These are phyloP conservation scores for Pristionchus exspectatus DNA, from an alignment of 2,888 invertebrate species.

Conservation along the genomic window DNA sequence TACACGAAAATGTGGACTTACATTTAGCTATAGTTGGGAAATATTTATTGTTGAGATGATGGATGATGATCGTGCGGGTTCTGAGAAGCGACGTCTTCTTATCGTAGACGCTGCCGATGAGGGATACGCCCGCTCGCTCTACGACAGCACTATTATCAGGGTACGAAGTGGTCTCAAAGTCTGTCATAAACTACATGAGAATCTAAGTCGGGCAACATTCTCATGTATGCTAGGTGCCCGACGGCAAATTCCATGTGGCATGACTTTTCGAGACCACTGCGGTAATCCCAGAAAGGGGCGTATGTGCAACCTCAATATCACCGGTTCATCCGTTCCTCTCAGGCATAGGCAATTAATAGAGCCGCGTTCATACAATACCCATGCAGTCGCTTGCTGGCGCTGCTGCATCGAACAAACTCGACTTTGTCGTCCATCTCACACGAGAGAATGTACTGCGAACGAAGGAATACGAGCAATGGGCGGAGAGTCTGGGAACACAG, in stretches of 20 bases:
- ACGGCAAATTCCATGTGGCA: no score
- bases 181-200: no score
- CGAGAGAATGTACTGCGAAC: constrained; percentile 60
- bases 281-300: no score
- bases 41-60: background rate
- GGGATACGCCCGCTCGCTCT: constrained; percentile 61
- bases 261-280: no score
- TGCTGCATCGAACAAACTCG: constrained; percentile 54
- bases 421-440: constrained; percentile 73
- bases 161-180: constrained; percentile 48
- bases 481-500: constrained; percentile 58
- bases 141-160: constrained; percentile 58
- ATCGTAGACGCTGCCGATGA: constrained; percentile 64
- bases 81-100: constrained; percentile 58
- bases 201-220: no score
- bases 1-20: no score
- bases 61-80: constrained; percentile 33
- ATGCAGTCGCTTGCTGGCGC: constrained; percentile 15
- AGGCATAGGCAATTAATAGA: background rate
- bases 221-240: no score
- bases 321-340: no score
- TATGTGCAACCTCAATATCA: no score
- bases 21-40: no score
- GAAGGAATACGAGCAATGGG: constrained; percentile 62
- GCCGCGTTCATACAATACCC: background rate